Base-by-base conservation (phyloP, 37 sponge, comb jelly and placozoan genomes). In the Cladorhizidae sp. region DNA sequence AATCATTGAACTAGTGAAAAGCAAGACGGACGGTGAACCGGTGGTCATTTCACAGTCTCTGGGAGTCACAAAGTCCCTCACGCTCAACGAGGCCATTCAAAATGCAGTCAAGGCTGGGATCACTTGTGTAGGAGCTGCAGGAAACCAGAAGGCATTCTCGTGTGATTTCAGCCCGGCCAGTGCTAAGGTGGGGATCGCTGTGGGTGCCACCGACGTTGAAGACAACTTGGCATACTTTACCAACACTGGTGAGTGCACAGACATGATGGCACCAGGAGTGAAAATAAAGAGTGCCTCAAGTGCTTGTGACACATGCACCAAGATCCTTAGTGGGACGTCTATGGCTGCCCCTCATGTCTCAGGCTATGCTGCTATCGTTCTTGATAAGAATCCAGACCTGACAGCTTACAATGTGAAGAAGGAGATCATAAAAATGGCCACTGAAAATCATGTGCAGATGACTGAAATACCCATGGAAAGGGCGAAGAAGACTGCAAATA, bases 291-390 rank as follows among this genome's bases (percentile, higher is more conserved):
- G 93, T 78, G 80, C 89, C 20, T 63, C 72, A 1, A 71, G 23
- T 21, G 8, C 20, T 22, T 93, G 93, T 35, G 74, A 85, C 38
- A 67, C 78, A 0, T 93, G 93, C 62, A 77, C 82, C 15, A 59
- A 38, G 50, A 70, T 83, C 0, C 81, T 89, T 70, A 81, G 78
- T 74, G 93, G 93, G 11, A 93, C 93, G 1, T 93, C 93, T 22
- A 93, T 93, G 93, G 89, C 93, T 15, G 45, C 73, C 40, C 93
- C 93, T 14, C 93, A 93, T 61, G 93, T 68, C 31, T 79, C 86
- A 67, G 93, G 93, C 36, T 83, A 65, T 50, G 85, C 82, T 56
- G 93, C 93, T 23, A 73, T 93, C 31, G 23, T 88, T 5, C 15
- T 85, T 21, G 40, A 75, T 70, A 49, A 80, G 21, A 15, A 80